These are phyloP conservation scores for Eriosoma lanigerum DNA, from an alignment of 1,140 invertebrate species.

Conservation along the genomic window DNA sequence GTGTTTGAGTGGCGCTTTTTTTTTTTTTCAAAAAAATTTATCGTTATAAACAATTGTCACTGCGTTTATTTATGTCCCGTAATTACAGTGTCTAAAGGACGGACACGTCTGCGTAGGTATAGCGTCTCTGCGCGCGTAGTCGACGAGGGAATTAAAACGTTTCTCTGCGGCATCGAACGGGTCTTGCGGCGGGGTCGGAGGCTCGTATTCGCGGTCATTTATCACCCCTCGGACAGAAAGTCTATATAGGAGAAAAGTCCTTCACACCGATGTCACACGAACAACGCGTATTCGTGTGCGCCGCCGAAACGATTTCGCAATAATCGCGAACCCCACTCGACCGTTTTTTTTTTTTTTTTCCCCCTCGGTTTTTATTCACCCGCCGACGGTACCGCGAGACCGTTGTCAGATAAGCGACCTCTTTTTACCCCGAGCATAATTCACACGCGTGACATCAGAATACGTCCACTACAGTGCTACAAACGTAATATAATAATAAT, in stretches of 20 bases:
- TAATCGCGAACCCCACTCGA: background rate
- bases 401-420: too few relatives aligned
- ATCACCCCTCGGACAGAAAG: slow-evolving; percentile 8
- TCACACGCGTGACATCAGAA: too few relatives aligned
- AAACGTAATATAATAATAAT: too few relatives aligned
- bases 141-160: slow-evolving; percentile 46
- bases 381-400: too few relatives aligned
- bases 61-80: too few relatives aligned
- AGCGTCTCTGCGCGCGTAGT: background rate
- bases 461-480: too few relatives aligned
- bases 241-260: background rate
- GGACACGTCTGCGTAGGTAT: background rate
- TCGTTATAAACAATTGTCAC: too few relatives aligned
- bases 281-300: slow-evolving; percentile 20
- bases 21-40: too few relatives aligned
- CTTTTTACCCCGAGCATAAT: too few relatives aligned
- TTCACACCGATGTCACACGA: slow-evolving; percentile 20
- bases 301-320: slow-evolving; percentile 26
- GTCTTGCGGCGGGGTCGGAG: background rate
- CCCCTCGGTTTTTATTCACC: too few relatives aligned
- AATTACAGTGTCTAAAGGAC: background rate
- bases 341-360: slow-evolving; percentile 1
- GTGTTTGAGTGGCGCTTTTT: too few relatives aligned
- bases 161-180: background rate
- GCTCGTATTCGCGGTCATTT: slow-evolving; percentile 12